phyloP scores from a whole-genome alignment of 2,888 invertebrate genomes.

The Cryptosula pallasiana region DNA sequence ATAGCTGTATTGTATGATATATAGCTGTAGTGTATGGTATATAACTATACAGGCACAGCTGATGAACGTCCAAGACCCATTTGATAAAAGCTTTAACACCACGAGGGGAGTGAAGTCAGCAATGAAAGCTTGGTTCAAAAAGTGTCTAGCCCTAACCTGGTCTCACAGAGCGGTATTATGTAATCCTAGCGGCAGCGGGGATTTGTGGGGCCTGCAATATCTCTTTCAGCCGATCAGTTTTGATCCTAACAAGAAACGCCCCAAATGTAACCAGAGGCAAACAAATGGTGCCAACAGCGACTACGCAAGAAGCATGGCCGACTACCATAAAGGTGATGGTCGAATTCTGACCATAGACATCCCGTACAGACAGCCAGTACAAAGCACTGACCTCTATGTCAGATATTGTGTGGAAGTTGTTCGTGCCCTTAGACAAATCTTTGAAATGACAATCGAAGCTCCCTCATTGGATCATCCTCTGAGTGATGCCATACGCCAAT shows the following conservation, averaged over 20 bases:
- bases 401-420: neutral
- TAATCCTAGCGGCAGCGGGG: neutral
- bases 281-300: neutral
- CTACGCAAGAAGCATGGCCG: neutral
- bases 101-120: neutral
- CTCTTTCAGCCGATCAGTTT: neutral
- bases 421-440: neutral
- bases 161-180: neutral
- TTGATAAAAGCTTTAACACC: slow-evolving; percentile 1
- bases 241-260: neutral
- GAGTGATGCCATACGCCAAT: neutral
- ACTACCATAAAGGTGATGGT: neutral
- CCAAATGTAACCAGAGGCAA: neutral
- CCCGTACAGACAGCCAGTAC: neutral
- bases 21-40: too few species aligned
- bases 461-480: neutral
- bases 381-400: neutral
- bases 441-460: neutral
- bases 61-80: slow-evolving; percentile 17
- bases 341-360: neutral
- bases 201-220: slow-evolving; percentile 13
- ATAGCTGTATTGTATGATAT: too few species aligned
- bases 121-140: slow-evolving; percentile 6
- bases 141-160: slow-evolving; percentile 1
- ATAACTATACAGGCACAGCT: slow-evolving; percentile 10